These are phyloP conservation scores for Oryzaephilus surinamensis DNA, from an alignment of 1,140 invertebrate species.

Conservation along the genomic window DNA sequence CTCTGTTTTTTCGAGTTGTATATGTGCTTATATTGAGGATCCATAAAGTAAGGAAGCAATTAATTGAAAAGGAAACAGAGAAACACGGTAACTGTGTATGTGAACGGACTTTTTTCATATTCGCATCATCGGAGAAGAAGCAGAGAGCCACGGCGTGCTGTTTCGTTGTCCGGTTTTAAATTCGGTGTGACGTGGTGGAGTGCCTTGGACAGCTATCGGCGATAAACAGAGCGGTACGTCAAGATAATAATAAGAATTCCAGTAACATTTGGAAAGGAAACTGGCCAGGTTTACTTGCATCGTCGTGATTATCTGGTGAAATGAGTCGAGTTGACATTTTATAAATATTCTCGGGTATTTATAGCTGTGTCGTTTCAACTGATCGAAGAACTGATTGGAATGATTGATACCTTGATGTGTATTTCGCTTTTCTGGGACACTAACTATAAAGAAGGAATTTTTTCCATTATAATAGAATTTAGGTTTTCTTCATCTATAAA, in stretches of 20 bases:
- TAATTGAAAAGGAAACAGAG: conserved; percentile 11
- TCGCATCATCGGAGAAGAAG: too few species aligned
- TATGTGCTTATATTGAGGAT: conserved; percentile 5
- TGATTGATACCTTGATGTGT: too few species aligned
- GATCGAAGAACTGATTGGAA: conserved; percentile 7
- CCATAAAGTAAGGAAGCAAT: conserved; percentile 7
- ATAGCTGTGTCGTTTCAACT: conserved; percentile 2
- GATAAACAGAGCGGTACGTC: too few species aligned
- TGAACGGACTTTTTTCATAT: conserved; percentile 7
- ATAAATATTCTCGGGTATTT: conserved; percentile 9
- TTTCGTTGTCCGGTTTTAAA: conserved; percentile 6
- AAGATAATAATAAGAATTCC: conserved; percentile 9
- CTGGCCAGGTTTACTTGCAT: conserved; percentile 7
- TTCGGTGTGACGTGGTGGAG: conserved; percentile 1
- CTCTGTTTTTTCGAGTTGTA: too few species aligned
- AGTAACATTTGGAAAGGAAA: conserved; percentile 8
- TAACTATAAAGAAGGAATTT: too few species aligned
- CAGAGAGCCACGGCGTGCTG: too few species aligned
- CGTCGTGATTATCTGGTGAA: conserved; percentile 6
- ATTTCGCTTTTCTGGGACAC: too few species aligned
- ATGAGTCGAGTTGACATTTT: conserved; percentile 8
- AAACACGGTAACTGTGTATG: conserved; percentile 1
- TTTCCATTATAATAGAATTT: too few species aligned
- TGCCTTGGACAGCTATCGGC: not conserved
- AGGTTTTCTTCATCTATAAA: too few species aligned